phyloP scores from a whole-genome alignment of 2,113 vertebrate genomes.

The Pluvialis apricaria region DNA sequence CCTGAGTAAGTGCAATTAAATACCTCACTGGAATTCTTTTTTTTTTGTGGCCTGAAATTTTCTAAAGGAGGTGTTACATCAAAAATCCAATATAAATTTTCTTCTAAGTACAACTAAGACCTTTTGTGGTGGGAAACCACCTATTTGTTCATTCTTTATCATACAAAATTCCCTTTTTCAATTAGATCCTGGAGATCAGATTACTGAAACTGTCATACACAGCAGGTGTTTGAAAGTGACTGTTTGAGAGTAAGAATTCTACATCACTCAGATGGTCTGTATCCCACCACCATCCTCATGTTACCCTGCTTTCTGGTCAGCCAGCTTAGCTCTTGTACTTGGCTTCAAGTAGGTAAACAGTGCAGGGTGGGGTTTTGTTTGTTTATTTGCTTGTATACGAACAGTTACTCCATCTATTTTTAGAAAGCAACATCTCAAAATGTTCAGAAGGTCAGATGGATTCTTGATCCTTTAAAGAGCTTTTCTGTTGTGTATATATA shows the following conservation, averaged over 20 bases:
- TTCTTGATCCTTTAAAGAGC: background rate
- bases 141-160: background rate
- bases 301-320: background rate
- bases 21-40: background rate
- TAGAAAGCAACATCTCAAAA: background rate
- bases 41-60: background rate
- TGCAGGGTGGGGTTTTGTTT: background rate
- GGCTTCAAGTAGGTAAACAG: background rate
- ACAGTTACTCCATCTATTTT: background rate
- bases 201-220: background rate
- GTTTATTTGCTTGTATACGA: background rate
- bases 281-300: rapidly evolving
- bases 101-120: background rate
- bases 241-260: background rate
- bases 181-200: background rate
- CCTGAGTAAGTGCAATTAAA: background rate
- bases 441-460: background rate
- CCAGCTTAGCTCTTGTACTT: background rate
- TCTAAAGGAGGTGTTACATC: background rate
- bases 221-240: background rate
- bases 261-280: too few species aligned
- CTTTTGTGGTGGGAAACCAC: background rate
- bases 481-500: background rate
- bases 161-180: background rate
- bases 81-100: background rate